Percentiles rank a stretch among this genome's conserved stretches.
phyloP scores from a whole-genome alignment of 2,888 invertebrate species.

The Branchellion lobata region DNA sequence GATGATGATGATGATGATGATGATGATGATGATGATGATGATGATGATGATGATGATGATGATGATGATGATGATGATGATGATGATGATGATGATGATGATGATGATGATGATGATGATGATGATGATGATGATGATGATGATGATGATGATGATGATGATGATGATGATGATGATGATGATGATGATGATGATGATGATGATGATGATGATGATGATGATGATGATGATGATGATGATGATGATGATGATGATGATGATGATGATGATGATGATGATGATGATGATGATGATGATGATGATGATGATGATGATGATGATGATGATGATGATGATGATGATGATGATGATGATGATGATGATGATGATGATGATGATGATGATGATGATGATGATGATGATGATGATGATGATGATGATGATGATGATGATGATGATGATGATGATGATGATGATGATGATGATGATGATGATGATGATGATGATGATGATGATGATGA shows the following conservation, averaged over 20 bases:
- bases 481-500: not conserved
- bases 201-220: slow-evolving; percentile 18
- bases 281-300: not conserved
- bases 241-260: slow-evolving; percentile 5
- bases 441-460: not conserved
- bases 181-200: slow-evolving; percentile 1
- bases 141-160: not conserved
- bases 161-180: slow-evolving; percentile 18
- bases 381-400: not conserved
- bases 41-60: not conserved
- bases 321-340: not conserved
- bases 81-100: not conserved
- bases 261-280: not conserved
- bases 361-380: not conserved
- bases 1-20: slow-evolving; percentile 11
- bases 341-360: not conserved
- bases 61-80: not conserved
- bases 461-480: not conserved
- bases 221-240: not conserved
- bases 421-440: not conserved
- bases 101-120: slow-evolving; percentile 15
- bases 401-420: slow-evolving; percentile 1
- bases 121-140: not conserved
- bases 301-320: slow-evolving; percentile 5
- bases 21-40: not conserved